Percentiles rank a stretch among this genome's conserved stretches.
Conservation (phyloP, 2,113 vertebrate genomes). For the Ammodytes marinus region DNA sequence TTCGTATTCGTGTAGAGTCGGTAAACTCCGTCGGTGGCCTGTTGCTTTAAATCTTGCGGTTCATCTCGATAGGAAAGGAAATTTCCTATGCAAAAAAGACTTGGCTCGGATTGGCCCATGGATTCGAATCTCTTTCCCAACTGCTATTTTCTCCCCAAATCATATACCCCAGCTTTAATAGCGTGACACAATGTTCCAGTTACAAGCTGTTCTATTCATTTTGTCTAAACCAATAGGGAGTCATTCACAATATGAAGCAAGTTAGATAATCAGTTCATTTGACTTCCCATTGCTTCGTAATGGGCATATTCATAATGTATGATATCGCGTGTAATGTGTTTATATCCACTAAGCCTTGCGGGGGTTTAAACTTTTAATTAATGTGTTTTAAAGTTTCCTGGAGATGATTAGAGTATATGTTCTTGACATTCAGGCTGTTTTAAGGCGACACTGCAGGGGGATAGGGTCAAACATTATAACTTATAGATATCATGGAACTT, state of each 20-base stretch:
- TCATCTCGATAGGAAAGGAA: too few relatives aligned
- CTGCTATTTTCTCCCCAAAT: too few relatives aligned
- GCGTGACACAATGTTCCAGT: slow-evolving; percentile 20
- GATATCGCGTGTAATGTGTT: slow-evolving; percentile 59
- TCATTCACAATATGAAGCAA: slow-evolving; percentile 53
- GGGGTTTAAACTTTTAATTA: slow-evolving; percentile 55
- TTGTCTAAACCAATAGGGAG: slow-evolving; percentile 46
- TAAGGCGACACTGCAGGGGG: too few relatives aligned
- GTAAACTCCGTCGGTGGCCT: too few relatives aligned
- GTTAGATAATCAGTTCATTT: slow-evolving; percentile 70
- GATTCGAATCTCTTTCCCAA: too few relatives aligned
- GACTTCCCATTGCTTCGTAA: slow-evolving; percentile 62
- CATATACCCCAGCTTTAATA: too few relatives aligned
- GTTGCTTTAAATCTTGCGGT: too few relatives aligned
- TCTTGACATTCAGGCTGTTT: slow-evolving; percentile 40
- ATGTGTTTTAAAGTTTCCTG: slow-evolving; percentile 60
- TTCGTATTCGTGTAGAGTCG: too few relatives aligned
- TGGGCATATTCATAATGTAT: slow-evolving; percentile 70
- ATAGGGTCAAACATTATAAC: too few relatives aligned
- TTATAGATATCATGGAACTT: too few relatives aligned
- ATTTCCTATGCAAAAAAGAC: too few relatives aligned
- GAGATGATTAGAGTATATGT: slow-evolving; percentile 54
- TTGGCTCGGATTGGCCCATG: too few relatives aligned
- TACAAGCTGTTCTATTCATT: slow-evolving; percentile 48
- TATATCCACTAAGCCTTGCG: slow-evolving; percentile 64